Base-by-base conservation (phyloP, 23 tunicate species). In the Styela plicata region DNA sequence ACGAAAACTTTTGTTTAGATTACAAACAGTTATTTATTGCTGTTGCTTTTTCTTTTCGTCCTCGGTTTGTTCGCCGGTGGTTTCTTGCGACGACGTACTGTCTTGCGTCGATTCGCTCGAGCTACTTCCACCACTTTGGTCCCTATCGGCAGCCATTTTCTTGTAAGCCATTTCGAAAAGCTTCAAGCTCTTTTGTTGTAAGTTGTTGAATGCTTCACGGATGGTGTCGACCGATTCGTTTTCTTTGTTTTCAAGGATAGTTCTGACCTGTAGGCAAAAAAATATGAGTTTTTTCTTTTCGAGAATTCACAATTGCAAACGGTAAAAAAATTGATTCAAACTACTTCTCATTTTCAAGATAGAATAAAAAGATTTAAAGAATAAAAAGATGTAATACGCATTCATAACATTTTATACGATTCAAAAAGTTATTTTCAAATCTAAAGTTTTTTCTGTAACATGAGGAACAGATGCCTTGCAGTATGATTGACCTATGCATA, bases 91-190 rank as follows among this genome's bases (percentile, higher is more conserved):
- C n/a, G 73, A 68, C 5, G 77, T 28, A 28, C 36, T 28, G 29
- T 23, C 29, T 18, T 20, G 0, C 0, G 1, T 24, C 17, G 63
- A 16, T 71, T 91, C 78, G 5, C 20, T 34, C 2, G 70, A 29
- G 25, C 74, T 63, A 63, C 36, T 28, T 0, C 73, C 74, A 36
- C 78, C 74, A 22, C 86, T 66, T 3, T 68, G 78, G 24, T 86
- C 90, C 34, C 83, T 84, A 3, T 93, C 98, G 3, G 98, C 90
- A 3, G 92, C 94, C 98, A 93, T 93, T 74, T 94, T 94, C 71
- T 94, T 94, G 94, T 94, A 94, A 2, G 98, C 98, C 88, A 94
- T 94, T 77, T 94, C 98, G 34, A 94, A 94, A 26, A 94, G 80
- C 71, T 94, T 92, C 57, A 94, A 69, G 66, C 91, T 85, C 83